phyloP scores from a whole-genome alignment of 2,113 vertebrate genomes.

The Erinaceus europaeus region DNA sequence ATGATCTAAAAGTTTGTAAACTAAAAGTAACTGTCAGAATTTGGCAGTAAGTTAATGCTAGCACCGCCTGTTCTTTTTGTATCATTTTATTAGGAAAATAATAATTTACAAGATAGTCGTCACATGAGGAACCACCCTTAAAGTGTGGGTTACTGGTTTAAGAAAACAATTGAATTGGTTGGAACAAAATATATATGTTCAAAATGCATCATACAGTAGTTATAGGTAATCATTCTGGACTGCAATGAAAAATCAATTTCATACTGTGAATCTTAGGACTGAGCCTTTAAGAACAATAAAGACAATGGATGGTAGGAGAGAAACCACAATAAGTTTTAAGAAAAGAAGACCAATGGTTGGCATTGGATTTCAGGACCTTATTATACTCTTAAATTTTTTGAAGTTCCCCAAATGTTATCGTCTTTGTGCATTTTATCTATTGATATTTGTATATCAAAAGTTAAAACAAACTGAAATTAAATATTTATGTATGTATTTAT shows the following conservation, averaged over 20 bases:
- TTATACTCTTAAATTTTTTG: not conserved
- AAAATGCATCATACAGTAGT: conserved; percentile 24
- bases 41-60: conserved; percentile 6
- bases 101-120: too few species aligned
- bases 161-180: conserved; percentile 34
- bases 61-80: too few species aligned
- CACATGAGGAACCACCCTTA: not conserved
- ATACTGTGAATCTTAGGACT: conserved; percentile 21
- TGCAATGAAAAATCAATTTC: conserved; percentile 38
- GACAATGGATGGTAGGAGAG: not conserved
- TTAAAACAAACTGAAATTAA: conserved; percentile 22
- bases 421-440: conserved; percentile 12
- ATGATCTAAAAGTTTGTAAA: not conserved
- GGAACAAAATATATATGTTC: conserved; percentile 41
- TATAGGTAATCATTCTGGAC: conserved; percentile 32
- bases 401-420: not conserved
- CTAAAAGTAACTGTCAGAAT: not conserved
- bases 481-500: conserved; percentile 22
- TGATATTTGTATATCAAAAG: conserved; percentile 19
- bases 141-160: conserved; percentile 15
- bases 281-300: conserved; percentile 26
- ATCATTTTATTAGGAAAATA: too few species aligned
- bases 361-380: not conserved
- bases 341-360: not conserved
- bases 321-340: conserved; percentile 10